Evolutionary conservation across 2,888 invertebrate species (phyloP).

Genomic region (Hypomecis atomaria): DNA sequence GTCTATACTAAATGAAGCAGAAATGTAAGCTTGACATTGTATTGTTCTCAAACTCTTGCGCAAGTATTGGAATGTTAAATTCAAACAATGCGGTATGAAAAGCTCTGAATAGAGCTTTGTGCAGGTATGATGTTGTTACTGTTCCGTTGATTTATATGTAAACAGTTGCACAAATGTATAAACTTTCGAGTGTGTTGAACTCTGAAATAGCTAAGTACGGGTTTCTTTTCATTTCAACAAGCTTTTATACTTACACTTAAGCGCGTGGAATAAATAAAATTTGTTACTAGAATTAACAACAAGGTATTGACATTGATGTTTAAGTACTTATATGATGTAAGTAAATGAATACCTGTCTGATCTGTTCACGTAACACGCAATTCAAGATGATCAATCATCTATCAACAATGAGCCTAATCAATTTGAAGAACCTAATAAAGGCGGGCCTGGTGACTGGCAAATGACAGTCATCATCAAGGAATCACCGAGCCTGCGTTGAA

Average conservation of each 20-base stretch:
- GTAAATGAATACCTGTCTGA: conserved; percentile 22
- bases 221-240: conserved; percentile 10
- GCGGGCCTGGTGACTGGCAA: conserved; percentile 49
- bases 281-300: conserved; percentile 2
- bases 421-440: conserved; percentile 60
- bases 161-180: conserved; percentile 42
- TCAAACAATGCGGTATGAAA: conserved; percentile 63
- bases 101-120: conserved; percentile 48
- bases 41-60: conserved; percentile 50
- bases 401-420: conserved; percentile 62
- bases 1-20: conserved; percentile 52
- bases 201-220: conserved; percentile 17
- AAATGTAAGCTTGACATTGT: conserved; percentile 56
- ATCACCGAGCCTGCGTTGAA: conserved; percentile 49
- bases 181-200: conserved; percentile 32
- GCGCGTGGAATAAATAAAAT: not conserved
- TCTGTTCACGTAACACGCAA: conserved; percentile 37
- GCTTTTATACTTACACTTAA: conserved; percentile 5
- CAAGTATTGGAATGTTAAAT: conserved; percentile 63
- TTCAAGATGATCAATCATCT: conserved; percentile 55
- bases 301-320: conserved; percentile 5
- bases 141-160: conserved; percentile 49
- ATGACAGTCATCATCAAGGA: conserved; percentile 60
- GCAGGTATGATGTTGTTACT: conserved; percentile 40
- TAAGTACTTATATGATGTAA: conserved; percentile 18